These are phyloP conservation scores for Cyprinodon diabolis DNA, from an alignment of 2,797 vertebrate genomes.

Conservation along the genomic window DNA sequence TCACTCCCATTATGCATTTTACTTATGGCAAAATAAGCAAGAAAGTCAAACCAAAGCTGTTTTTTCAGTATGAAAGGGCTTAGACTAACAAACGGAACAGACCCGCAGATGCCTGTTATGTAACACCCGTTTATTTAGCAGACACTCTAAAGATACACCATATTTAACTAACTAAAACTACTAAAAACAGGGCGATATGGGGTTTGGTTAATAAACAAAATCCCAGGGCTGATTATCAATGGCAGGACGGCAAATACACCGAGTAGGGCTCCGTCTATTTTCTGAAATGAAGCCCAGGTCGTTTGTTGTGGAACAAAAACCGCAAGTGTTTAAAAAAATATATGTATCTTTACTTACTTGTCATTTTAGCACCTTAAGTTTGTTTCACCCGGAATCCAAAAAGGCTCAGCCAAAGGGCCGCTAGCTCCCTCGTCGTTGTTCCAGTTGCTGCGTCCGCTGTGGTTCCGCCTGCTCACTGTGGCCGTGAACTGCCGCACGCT, in stretches of 20 bases:
- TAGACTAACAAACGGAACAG: constrained; percentile 23
- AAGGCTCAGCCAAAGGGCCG: constrained; percentile 73
- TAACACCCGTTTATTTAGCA: background rate
- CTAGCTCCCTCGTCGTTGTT: constrained; percentile 46
- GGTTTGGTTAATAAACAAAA: background rate
- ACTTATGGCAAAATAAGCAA: background rate
- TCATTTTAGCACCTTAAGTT: constrained; percentile 70
- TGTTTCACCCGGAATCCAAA: constrained; percentile 50
- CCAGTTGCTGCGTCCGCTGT: constrained; percentile 43
- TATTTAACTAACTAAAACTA: background rate
- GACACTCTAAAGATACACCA: rapidly evolving
- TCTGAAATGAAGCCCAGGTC: constrained; percentile 46
- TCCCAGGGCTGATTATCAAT: background rate
- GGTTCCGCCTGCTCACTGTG: constrained; percentile 28
- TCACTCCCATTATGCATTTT: background rate
- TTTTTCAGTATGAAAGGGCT: constrained; percentile 16
- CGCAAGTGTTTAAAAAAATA: constrained; percentile 24
- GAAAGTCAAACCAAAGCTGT: background rate
- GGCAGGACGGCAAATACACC: background rate
- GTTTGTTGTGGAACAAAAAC: too few relatives aligned
- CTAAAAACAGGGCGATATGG: background rate
- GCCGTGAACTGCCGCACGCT: constrained; percentile 33
- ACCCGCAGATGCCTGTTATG: constrained; percentile 4
- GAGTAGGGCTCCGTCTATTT: background rate
- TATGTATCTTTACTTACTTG: constrained; percentile 75